Conservation (phyloP, 2,888 invertebrate genomes). For the Phyto melanocephala region DNA sequence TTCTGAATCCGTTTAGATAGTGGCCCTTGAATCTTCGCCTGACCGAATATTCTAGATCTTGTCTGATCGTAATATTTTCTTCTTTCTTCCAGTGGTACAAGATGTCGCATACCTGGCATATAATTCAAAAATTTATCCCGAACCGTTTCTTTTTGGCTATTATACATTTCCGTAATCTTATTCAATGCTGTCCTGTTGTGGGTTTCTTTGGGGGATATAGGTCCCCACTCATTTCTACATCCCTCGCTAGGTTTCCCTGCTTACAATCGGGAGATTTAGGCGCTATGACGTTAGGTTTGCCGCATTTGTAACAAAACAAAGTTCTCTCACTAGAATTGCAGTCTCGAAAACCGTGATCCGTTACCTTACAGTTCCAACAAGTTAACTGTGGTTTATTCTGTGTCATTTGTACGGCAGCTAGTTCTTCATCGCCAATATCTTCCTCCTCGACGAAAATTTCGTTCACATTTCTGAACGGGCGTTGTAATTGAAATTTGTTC, state of each 20-base stretch:
- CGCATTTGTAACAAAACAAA: slow-evolving; percentile 12
- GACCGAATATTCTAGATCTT: background rate
- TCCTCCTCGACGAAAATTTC: too few relatives aligned
- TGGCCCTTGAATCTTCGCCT: background rate
- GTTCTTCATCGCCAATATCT: too few relatives aligned
- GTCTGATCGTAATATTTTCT: background rate
- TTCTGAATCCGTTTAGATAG: background rate
- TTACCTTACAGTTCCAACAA: slow-evolving; percentile 4
- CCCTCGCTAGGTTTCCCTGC: slow-evolving; percentile 22
- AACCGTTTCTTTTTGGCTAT: background rate
- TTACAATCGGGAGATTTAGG: background rate
- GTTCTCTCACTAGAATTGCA: background rate
- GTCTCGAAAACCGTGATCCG: background rate
- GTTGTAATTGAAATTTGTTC: background rate
- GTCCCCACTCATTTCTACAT: slow-evolving; percentile 1
- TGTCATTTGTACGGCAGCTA: background rate
- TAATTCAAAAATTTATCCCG: background rate
- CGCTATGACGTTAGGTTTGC: too few relatives aligned
- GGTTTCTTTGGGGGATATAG: slow-evolving; percentile 5
- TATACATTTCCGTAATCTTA: too few relatives aligned
- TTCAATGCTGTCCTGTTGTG: background rate
- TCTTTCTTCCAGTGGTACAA: background rate
- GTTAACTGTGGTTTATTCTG: background rate
- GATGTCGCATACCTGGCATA: background rate
- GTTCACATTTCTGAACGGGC: background rate